Conservation (phyloP, 1,140 invertebrate genomes). For the Apocrypta bakeri region DNA sequence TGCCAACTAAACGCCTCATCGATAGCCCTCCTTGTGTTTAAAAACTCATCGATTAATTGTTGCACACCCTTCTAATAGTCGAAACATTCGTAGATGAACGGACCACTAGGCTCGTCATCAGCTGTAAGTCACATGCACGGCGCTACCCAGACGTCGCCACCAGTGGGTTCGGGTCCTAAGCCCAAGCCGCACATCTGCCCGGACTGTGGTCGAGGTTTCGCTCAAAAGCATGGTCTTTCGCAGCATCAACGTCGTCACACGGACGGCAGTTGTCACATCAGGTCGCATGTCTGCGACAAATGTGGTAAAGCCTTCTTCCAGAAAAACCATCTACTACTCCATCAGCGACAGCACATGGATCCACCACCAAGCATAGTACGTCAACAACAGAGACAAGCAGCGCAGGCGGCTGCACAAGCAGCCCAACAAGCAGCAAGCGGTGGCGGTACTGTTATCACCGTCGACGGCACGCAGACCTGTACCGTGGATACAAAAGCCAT, state of each 20-base stretch:
- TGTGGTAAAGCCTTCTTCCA: constrained; percentile 92
- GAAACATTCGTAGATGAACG: constrained; percentile 66
- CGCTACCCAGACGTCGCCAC: constrained; percentile 72
- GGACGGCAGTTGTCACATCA: constrained; percentile 85
- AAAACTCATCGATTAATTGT: constrained; percentile 5
- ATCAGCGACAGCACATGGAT: constrained; percentile 88
- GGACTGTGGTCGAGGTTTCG: constrained; percentile 89
- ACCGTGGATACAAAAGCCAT: constrained; percentile 58
- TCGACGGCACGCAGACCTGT: constrained; percentile 39
- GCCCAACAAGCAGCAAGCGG: constrained; percentile 26
- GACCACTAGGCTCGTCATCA: constrained; percentile 64
- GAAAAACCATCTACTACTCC: constrained; percentile 86
- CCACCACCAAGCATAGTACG: constrained; percentile 75
- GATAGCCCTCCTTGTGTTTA: constrained; percentile 14
- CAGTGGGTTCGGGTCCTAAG: constrained; percentile 70
- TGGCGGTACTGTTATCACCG: constrained; percentile 41
- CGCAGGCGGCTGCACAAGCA: constrained; percentile 69
- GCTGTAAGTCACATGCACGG: constrained; percentile 72
- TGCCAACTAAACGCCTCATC: background rate
- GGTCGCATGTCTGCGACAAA: constrained; percentile 87
- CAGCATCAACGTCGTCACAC: constrained; percentile 85
- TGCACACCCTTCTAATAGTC: constrained; percentile 28
- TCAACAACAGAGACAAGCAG: constrained; percentile 74
- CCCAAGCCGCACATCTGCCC: constrained; percentile 88
- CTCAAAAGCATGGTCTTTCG: constrained; percentile 85